These are phyloP conservation scores for Tetramorium alpestre DNA, from an alignment of 1,140 invertebrate species.

Conservation along the genomic window DNA sequence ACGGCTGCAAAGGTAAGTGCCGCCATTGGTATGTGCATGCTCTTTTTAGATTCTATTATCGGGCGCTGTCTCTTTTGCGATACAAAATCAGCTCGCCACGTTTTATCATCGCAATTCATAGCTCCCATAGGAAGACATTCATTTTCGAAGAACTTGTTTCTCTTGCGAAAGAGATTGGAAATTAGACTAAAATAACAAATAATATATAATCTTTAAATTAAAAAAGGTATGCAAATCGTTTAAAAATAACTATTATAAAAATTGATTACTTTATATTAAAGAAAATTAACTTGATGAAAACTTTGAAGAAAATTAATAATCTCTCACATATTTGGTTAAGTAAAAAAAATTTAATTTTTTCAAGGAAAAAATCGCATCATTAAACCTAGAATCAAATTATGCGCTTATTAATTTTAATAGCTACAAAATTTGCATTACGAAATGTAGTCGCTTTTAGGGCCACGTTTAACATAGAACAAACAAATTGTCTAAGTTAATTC, in stretches of 20 bases:
- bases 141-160: background rate
- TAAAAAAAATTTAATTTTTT: conserved; percentile 13
- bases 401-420: conserved; percentile 1
- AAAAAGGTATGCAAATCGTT: background rate
- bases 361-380: background rate
- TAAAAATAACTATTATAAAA: background rate
- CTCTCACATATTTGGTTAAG: background rate
- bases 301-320: background rate
- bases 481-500: background rate
- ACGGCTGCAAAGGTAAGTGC: conserved; percentile 91
- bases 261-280: background rate
- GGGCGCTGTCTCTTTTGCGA: background rate
- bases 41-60: background rate
- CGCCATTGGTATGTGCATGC: background rate
- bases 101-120: background rate
- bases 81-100: background rate
- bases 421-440: background rate
- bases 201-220: background rate
- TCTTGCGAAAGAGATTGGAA: background rate
- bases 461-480: background rate
- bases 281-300: background rate
- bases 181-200: background rate
- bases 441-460: background rate
- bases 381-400: background rate
- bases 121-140: background rate